These are phyloP conservation scores for Drosophila birchii DNA, from an alignment of 2,888 invertebrate genomes.

Conservation along the genomic window DNA sequence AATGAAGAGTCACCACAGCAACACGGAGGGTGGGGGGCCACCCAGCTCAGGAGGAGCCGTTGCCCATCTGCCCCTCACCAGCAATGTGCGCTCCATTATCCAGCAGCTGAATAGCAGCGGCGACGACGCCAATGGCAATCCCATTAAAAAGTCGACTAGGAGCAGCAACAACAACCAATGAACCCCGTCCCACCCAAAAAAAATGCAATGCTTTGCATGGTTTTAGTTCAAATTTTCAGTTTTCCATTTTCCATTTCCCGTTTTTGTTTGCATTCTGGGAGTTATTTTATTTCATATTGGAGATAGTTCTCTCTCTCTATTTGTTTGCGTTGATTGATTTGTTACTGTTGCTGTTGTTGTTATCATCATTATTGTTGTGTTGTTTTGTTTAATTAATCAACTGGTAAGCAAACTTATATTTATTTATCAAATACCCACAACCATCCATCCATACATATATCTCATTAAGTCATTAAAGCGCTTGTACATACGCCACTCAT, in stretches of 20 bases:
- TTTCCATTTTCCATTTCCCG: constrained; percentile 13
- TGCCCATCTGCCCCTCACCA: constrained; percentile 63
- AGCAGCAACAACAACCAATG: constrained; percentile 38
- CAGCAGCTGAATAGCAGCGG: constrained; percentile 73
- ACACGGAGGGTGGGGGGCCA: constrained; percentile 27
- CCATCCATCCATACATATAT: constrained; percentile 21
- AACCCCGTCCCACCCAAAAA: constrained; percentile 6
- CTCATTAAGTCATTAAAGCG: constrained; percentile 70
- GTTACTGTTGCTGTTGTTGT: constrained; percentile 57
- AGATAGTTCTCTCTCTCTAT: constrained; percentile 15
- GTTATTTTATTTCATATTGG: constrained; percentile 25
- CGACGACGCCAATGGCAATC: constrained; percentile 62
- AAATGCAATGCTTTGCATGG: constrained; percentile 25
- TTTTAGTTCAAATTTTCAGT: constrained; percentile 11
- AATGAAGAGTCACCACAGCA: constrained; percentile 85
- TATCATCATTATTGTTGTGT: constrained; percentile 54
- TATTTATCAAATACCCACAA: constrained; percentile 46
- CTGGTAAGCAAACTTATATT: constrained; percentile 75
- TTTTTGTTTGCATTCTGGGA: constrained; percentile 35
- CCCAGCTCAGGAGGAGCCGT: constrained; percentile 28
- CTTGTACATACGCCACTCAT: constrained; percentile 64
- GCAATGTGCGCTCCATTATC: constrained; percentile 78
- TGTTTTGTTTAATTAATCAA: constrained; percentile 71
- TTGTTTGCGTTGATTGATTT: constrained; percentile 56
- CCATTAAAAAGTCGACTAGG: constrained; percentile 50